Conservation (phyloP, 2,113 vertebrate species). For the Ctenodactylus gundi region DNA sequence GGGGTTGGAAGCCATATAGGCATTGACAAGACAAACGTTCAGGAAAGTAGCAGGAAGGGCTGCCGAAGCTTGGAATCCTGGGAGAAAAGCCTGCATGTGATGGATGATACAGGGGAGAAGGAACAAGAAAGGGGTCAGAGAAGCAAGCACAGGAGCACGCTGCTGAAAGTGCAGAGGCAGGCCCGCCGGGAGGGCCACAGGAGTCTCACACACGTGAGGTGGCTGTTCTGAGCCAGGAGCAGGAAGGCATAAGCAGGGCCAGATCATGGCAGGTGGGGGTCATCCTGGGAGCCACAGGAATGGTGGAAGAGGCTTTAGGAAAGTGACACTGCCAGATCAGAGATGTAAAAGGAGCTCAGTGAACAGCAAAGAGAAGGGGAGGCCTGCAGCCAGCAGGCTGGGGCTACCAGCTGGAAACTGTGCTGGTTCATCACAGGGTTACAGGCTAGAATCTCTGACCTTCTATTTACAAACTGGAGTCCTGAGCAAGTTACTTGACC, state of each 20-base stretch:
- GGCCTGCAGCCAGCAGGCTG: rapidly evolving
- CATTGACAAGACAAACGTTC: not conserved
- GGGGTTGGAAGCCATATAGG: not conserved
- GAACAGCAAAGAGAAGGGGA: not conserved
- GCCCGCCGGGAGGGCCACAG: not conserved
- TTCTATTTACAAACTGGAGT: not conserved
- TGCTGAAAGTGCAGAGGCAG: not conserved
- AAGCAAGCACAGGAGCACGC: not conserved
- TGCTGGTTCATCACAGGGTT: rapidly evolving
- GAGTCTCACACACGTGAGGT: not conserved
- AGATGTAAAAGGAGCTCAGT: not conserved
- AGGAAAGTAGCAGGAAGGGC: not conserved
- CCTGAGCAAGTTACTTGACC: not conserved
- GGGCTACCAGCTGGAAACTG: not conserved
- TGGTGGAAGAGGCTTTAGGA: not conserved
- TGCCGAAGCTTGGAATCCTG: not conserved
- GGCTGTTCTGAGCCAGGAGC: rapidly evolving
- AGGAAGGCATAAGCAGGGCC: not conserved
- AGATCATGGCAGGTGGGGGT: not conserved
- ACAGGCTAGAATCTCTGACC: not conserved
- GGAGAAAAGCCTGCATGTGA: not conserved
- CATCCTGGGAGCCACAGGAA: not conserved
- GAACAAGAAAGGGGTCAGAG: not conserved
- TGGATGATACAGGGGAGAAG: not conserved
- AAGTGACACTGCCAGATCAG: not conserved